Evolutionary conservation across 1,140 invertebrate species (phyloP).

Genomic region (Cydia fagiglandana): DNA sequence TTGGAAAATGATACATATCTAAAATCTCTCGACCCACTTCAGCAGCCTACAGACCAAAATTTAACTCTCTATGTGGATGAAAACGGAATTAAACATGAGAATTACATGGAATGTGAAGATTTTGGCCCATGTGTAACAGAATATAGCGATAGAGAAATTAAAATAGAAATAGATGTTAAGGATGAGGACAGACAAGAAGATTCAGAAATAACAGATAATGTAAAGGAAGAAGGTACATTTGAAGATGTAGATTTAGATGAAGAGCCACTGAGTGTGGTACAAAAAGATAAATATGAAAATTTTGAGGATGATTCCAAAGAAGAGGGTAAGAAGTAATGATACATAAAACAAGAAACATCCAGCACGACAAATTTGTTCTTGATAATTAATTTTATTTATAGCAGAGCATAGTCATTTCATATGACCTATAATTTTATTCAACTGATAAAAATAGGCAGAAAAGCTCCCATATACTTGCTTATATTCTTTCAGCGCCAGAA

Average conservation of each 20-base stretch:
- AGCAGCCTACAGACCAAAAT: not conserved
- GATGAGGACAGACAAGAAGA: constrained; percentile 21
- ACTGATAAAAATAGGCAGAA: no score
- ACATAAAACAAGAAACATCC: not conserved
- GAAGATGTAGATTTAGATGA: constrained; percentile 52
- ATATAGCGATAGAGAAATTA: constrained; percentile 9
- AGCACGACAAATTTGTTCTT: not conserved
- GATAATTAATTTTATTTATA: no score
- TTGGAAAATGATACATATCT: constrained; percentile 43
- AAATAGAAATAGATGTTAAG: constrained; percentile 40
- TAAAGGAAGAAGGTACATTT: constrained; percentile 44
- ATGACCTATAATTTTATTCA: constrained; percentile 30
- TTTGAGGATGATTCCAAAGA: constrained; percentile 44
- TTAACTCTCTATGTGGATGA: not conserved
- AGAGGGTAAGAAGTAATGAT: constrained; percentile 45
- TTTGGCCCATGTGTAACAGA: constrained; percentile 30
- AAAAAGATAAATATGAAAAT: constrained; percentile 51
- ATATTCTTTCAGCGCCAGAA: no score
- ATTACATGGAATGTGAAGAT: constrained; percentile 23
- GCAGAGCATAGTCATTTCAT: constrained; percentile 35
- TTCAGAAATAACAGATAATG: constrained; percentile 18
- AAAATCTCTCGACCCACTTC: constrained; percentile 36
- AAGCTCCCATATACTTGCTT: no score
- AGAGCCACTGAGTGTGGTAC: constrained; percentile 43
- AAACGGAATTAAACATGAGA: constrained; percentile 36